Evolutionary conservation across 2,797 vertebrate species (phyloP).

Genomic region (Phalanger gymnotis): DNA sequence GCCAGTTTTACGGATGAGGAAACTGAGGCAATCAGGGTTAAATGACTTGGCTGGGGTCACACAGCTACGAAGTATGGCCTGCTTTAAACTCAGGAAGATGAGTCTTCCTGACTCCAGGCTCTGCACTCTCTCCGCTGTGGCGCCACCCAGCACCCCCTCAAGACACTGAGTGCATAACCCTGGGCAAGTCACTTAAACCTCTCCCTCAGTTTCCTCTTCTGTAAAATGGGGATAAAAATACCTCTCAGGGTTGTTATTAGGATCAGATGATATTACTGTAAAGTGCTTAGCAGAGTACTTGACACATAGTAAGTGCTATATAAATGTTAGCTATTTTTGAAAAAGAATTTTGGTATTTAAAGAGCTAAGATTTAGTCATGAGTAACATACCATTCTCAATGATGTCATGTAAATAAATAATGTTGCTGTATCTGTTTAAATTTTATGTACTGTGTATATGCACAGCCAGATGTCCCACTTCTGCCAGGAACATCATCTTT

Average conservation of each 20-base stretch:
- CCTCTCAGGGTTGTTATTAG: background rate
- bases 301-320: background rate
- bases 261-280: background rate
- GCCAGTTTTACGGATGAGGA: background rate
- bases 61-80: background rate
- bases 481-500: background rate
- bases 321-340: background rate
- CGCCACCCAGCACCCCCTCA: background rate
- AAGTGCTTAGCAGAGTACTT: background rate
- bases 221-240: background rate
- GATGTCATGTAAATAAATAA: background rate
- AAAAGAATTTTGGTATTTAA: background rate
- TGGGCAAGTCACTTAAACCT: background rate
- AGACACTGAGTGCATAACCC: background rate
- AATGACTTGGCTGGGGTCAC: background rate
- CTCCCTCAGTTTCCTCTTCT: background rate
- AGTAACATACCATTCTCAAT: background rate
- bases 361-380: background rate
- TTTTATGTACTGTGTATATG: slow-evolving; percentile 20
- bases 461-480: background rate
- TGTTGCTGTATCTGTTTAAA: background rate
- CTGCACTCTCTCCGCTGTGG: too few relatives aligned
- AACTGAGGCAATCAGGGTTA: background rate
- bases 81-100: background rate
- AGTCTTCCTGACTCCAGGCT: background rate